phyloP scores from a whole-genome alignment of 2,888 invertebrate genomes.

The Microdon myrmicae region DNA sequence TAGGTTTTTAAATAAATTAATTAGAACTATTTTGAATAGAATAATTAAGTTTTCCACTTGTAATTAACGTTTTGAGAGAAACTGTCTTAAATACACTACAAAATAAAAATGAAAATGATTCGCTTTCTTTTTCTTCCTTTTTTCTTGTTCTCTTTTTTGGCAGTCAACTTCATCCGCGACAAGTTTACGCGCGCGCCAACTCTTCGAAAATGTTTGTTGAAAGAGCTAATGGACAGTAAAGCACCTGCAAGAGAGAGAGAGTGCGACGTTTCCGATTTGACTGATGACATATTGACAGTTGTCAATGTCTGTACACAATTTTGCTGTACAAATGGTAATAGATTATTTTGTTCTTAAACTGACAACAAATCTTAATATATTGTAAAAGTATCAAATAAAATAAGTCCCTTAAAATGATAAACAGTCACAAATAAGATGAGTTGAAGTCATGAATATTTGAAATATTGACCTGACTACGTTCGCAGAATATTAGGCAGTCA shows the following conservation, averaged over 20 bases:
- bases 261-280: slow-evolving; percentile 20
- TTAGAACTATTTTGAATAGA: too few relatives aligned
- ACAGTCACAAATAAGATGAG: not conserved
- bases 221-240: slow-evolving; percentile 27
- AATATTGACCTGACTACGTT: not conserved
- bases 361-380: not conserved
- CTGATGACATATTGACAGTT: too few relatives aligned
- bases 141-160: slow-evolving; percentile 10
- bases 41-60: too few relatives aligned
- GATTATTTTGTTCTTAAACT: too few relatives aligned
- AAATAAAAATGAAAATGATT: too few relatives aligned
- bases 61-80: too few relatives aligned
- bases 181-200: slow-evolving; percentile 49
- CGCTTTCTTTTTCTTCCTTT: too few relatives aligned
- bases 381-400: not conserved
- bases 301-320: too few relatives aligned
- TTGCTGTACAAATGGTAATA: too few relatives aligned
- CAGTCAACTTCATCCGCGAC: slow-evolving; percentile 2
- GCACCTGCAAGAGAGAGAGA: slow-evolving; percentile 24
- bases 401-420: not conserved
- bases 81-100: too few relatives aligned
- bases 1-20: too few relatives aligned
- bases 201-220: slow-evolving; percentile 40
- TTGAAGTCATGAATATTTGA: not conserved
- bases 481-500: too few relatives aligned